Evolutionary conservation across 1,140 invertebrate species (phyloP), one percentile per base, ranked within the genome.

Genomic region (Dreissena rostriformis): DNA sequence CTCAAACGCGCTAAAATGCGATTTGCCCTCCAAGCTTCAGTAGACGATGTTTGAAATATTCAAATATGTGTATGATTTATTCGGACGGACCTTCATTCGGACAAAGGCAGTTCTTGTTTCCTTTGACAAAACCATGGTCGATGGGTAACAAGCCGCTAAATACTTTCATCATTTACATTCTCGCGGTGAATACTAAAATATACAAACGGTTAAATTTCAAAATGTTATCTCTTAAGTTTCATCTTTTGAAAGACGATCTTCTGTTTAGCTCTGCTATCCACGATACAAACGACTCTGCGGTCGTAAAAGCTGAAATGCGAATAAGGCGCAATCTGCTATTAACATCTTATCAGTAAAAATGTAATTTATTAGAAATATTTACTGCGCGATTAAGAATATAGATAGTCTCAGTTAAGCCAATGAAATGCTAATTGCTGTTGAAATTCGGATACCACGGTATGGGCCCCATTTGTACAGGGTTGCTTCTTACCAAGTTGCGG

Each of bases 321-420:
- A 52, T 51, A 39, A 79, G 39, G 57, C 77, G 53, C 65, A 52
- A 79, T 70, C 66, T 78, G 22, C 51, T 61, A 53, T 71, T 53
- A 79, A 19, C 77, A 57, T 70, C 65, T 71, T 79, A 79, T 79
- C 77, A 22, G 22, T 68, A 68, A 28, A 70, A 70, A 53, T 70
- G 66, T 70, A 79, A 79, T 79, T 79, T 79, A 79, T 79, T 79
- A 68, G 77, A 79, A 79, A 79, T 79, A 79, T 79, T 79, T 79
- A 79, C 70, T 65, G 52, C 24, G 66, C 15, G 77, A 79, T 79
- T 51, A 19, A 10, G 68, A 39, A 53, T 24, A 22, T 71, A 79
- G 77, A 70, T 79, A 70, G 68, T n/a, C 15, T 17, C 19, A 28
- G 65, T 79, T 68, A 79, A 79, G 52, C 26, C 11, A 19, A 29